Percentiles rank a stretch among this genome's conserved stretches.
These are phyloP conservation scores for Pithys albifrons DNA, from an alignment of 2,113 vertebrate genomes.

Conservation along the genomic window DNA sequence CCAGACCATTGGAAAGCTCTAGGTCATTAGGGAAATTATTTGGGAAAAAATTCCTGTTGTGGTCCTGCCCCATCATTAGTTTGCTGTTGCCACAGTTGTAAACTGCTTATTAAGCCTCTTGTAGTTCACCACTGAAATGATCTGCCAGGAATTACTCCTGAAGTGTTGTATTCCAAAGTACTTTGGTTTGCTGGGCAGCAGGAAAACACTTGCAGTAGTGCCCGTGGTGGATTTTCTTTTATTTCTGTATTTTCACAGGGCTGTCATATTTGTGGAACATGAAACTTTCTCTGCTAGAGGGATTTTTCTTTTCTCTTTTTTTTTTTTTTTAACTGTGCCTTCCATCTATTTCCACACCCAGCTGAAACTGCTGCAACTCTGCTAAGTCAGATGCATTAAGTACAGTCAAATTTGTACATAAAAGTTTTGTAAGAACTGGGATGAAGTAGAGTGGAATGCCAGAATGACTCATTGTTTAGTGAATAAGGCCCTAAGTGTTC, in stretches of 20 bases:
- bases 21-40: neutral
- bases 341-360: neutral
- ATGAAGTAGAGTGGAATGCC: slow-evolving; percentile 41
- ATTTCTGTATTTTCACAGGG: neutral
- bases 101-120: neutral
- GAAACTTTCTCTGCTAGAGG: neutral
- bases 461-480: slow-evolving; percentile 71
- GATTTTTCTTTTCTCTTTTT: neutral
- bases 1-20: neutral
- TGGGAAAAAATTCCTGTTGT: neutral
- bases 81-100: neutral
- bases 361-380: slow-evolving; percentile 6
- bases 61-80: neutral
- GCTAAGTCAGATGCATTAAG: slow-evolving; percentile 4
- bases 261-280: neutral
- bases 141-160: neutral
- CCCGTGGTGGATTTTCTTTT: neutral
- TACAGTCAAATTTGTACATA: slow-evolving; percentile 28
- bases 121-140: neutral
- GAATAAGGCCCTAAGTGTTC: slow-evolving; percentile 73
- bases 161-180: neutral
- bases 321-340: neutral
- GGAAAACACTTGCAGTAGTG: neutral
- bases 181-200: neutral
- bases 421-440: slow-evolving; percentile 51